Conservation (phyloP, 2,797 vertebrate genomes). For the Gadopsis marmoratus region DNA sequence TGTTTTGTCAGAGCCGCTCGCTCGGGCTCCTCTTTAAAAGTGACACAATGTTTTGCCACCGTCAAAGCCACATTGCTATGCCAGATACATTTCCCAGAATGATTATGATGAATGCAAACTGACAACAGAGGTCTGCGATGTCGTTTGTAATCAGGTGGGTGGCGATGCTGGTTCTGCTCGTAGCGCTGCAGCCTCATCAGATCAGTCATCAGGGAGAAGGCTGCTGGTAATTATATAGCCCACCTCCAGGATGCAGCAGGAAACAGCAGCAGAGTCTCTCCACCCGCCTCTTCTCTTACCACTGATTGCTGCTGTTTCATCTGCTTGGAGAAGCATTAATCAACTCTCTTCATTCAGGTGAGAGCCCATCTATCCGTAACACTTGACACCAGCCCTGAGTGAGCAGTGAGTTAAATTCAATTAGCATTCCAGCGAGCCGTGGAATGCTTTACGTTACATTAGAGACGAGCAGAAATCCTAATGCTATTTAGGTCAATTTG, state of each 20-base stretch:
- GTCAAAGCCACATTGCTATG: slow-evolving; percentile 20
- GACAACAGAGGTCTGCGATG: slow-evolving; percentile 52
- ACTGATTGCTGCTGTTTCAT: slow-evolving; percentile 59
- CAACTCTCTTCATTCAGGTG: slow-evolving; percentile 53
- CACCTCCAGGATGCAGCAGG: slow-evolving; percentile 50
- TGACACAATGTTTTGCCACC: slow-evolving; percentile 15
- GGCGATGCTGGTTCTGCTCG: slow-evolving; percentile 31
- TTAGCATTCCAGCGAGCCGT: slow-evolving; percentile 41
- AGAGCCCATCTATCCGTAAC: slow-evolving; percentile 53
- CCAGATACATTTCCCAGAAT: slow-evolving; percentile 37
- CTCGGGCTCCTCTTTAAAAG: slow-evolving; percentile 7
- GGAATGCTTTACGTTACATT: slow-evolving; percentile 21
- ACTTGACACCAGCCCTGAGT: slow-evolving; percentile 63
- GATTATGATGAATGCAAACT: slow-evolving; percentile 61
- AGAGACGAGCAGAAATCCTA: slow-evolving; percentile 33
- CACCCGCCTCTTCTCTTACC: slow-evolving; percentile 25
- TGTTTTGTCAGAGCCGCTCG: not conserved
- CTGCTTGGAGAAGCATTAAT: slow-evolving; percentile 58
- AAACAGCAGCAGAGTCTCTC: slow-evolving; percentile 39
- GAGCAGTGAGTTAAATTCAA: slow-evolving; percentile 62
- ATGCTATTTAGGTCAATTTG: slow-evolving; percentile 35
- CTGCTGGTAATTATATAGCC: slow-evolving; percentile 59
- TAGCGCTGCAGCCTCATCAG: slow-evolving; percentile 55
- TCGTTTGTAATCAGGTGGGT: slow-evolving; percentile 63
- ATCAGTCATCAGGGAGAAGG: slow-evolving; percentile 66